These are phyloP conservation scores for Carollia perspicillata DNA, from an alignment of 2,113 vertebrate species.

Conservation along the genomic window DNA sequence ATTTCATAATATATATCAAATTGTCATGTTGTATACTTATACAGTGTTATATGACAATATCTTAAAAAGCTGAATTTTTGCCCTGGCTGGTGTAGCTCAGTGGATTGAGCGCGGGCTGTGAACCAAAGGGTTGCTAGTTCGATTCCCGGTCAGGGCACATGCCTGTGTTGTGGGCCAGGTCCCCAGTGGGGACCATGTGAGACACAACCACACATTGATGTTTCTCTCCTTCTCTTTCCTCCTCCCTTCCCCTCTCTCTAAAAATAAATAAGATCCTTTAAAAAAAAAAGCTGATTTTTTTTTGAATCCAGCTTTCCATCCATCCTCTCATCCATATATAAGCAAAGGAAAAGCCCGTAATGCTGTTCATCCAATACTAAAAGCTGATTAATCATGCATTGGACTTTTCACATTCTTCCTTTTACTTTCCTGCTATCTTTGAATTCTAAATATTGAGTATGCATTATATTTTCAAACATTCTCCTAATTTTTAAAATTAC, in stretches of 20 bases:
- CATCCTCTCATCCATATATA: background rate
- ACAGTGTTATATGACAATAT: background rate
- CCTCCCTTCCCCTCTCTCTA: too few species aligned
- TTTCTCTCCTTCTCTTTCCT: too few species aligned
- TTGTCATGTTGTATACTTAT: background rate
- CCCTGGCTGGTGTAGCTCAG: too few species aligned
- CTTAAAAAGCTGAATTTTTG: background rate
- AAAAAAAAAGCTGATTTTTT: background rate
- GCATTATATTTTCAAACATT: background rate
- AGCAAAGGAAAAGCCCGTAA: background rate
- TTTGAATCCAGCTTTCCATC: background rate
- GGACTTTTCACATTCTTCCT: background rate
- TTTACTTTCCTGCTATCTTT: background rate
- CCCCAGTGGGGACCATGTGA: too few species aligned
- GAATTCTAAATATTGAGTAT: background rate
- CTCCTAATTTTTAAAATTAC: background rate
- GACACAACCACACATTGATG: too few species aligned
- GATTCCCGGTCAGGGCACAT: too few species aligned
- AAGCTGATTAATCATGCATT: background rate
- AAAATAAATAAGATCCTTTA: too few species aligned
- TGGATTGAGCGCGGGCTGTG: too few species aligned
- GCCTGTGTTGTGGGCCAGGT: too few species aligned
- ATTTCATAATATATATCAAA: background rate
- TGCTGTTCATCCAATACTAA: background rate
- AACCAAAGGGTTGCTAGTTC: too few species aligned